phyloP scores from a whole-genome alignment of 2,113 vertebrate species.

The Myrmecobius fasciatus region DNA sequence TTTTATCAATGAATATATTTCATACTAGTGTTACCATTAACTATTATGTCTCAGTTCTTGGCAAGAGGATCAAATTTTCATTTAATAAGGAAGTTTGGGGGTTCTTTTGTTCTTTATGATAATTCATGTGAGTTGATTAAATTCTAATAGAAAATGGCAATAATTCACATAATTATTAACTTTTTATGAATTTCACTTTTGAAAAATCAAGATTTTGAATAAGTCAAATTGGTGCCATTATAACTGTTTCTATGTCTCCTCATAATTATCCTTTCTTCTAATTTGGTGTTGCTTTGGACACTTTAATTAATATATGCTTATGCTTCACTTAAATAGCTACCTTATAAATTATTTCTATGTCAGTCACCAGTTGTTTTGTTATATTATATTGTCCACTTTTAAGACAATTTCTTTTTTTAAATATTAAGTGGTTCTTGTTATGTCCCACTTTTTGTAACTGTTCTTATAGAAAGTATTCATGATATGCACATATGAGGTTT shows the following conservation, averaged over 20 bases:
- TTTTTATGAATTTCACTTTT: background rate
- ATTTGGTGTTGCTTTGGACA: background rate
- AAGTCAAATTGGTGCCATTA: background rate
- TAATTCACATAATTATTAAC: background rate
- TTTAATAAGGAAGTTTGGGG: background rate
- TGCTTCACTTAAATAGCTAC: background rate
- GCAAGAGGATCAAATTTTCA: background rate
- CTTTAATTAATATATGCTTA: background rate
- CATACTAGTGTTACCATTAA: background rate
- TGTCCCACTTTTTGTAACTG: background rate
- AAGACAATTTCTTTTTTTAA: background rate
- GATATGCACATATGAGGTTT: background rate
- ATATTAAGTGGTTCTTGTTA: background rate
- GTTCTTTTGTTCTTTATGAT: background rate
- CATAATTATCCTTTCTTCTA: background rate
- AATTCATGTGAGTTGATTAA: background rate
- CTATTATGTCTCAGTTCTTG: background rate
- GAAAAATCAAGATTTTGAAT: background rate
- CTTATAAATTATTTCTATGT: background rate
- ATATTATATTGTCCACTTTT: background rate
- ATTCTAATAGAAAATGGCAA: background rate
- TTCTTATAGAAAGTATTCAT: background rate
- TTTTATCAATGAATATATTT: background rate
- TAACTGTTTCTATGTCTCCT: background rate
- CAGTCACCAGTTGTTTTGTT: background rate